Conservation (phyloP, 53 echinoderm and acorn worm genomes). For the Temnopleurus reevesii region DNA sequence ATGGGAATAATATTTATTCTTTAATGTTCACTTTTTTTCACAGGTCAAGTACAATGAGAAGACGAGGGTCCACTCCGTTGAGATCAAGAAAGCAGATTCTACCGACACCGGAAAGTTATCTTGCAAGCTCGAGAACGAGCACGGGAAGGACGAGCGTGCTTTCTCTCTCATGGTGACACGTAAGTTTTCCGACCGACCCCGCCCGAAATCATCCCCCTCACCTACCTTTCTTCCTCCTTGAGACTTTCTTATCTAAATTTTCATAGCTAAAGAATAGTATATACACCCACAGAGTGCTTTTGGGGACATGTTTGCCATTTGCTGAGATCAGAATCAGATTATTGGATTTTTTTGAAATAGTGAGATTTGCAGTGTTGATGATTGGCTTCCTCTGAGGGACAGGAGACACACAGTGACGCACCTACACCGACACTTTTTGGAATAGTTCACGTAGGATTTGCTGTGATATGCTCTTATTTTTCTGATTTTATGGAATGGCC, state of each 20-base stretch:
- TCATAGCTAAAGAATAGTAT: background rate
- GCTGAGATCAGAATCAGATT: constrained; percentile 27
- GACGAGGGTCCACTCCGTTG: constrained; percentile 70
- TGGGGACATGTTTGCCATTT: background rate
- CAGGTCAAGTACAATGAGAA: constrained; percentile 76
- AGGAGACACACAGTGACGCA: background rate
- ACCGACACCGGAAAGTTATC: constrained; percentile 80
- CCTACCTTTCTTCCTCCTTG: background rate
- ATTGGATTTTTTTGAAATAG: constrained; percentile 31
- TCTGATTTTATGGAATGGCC: background rate
- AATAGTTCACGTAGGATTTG: constrained; percentile 4
- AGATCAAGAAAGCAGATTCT: constrained; percentile 71
- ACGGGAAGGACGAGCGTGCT: constrained; percentile 81
- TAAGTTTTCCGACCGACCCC: constrained; percentile 59
- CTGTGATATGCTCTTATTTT: background rate
- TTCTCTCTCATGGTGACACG: constrained; percentile 90
- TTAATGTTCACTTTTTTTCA: too few relatives aligned
- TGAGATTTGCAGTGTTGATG: background rate
- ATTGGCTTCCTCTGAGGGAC: background rate
- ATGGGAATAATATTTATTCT: too few relatives aligned
- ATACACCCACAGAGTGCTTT: background rate
- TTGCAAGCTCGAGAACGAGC: constrained; percentile 80
- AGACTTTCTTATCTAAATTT: background rate
- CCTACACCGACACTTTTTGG: background rate
- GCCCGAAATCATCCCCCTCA: background rate